Base-by-base conservation (phyloP, 2,888 invertebrate genomes). In the Archaeoteleia sp. region DNA sequence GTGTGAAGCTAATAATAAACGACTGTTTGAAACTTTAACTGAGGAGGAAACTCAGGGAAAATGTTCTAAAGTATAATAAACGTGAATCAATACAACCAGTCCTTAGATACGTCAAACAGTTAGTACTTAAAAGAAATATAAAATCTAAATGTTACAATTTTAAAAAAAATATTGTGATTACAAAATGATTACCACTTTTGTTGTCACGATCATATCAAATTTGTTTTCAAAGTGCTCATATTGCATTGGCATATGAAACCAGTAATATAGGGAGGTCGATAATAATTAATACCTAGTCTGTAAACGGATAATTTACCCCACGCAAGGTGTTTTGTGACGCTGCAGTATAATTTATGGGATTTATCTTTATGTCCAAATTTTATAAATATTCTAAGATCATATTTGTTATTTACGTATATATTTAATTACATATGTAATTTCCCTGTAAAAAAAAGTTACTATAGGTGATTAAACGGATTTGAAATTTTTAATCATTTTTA, bases 241-340 rank as follows among this genome's bases (percentile, higher is more conserved):
- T 61, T 61, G 17, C 61, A 13, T 12, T 15, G 29, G 46, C 32
- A 61, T 45, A 39, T 39, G 61, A 61, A 61, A 45, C 61, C 53
- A 37, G 51, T 27, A 62, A 62, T 54, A 53, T 45, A 27, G 46
- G 17, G 42, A 32, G 35, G 23, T 54, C 42, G 7, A 27, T 27
- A 39, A 17, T 62, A 62, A 62, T 62, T 62, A 48, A 54, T 42
- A 17, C 35, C 40, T n/a, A 35, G 7, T 20, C 30, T 54, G 34
- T 45, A 45, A 46, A 45, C 13, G 15, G 61, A 61, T 20, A 34
- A 39, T 34, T 14, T 14, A 25, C 7, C 54, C 62, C 20, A 62
- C 62, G 48, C 54, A 13, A 32, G 27, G n/a, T 4, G n/a, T 27
- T 34, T 42, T 42, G 43, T 40, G 54, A 46, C 48, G 40, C 2